Evolutionary conservation across 2,888 invertebrate species (phyloP).

Genomic region (Hyalella azteca): DNA sequence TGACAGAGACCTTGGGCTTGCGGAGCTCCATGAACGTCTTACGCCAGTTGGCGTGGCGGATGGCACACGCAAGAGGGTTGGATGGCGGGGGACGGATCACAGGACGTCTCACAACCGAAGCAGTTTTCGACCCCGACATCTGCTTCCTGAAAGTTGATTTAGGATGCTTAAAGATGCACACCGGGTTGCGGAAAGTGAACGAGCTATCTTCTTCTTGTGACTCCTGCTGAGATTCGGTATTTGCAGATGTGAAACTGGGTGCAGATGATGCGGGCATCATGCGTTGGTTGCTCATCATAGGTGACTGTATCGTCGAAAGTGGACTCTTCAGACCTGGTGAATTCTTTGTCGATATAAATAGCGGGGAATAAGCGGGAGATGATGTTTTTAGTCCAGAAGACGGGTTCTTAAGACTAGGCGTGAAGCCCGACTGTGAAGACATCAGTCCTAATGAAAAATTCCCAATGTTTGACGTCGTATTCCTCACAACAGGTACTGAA

Average conservation of each 20-base stretch:
- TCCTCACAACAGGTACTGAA: not conserved
- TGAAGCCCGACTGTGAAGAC: not conserved
- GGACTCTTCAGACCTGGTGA: constrained; percentile 7
- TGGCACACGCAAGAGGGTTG: constrained; percentile 20
- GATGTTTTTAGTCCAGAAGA: not conserved
- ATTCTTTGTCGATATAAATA: not conserved
- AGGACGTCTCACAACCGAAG: not conserved
- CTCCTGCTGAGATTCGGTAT: not conserved
- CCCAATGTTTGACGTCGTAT: not conserved
- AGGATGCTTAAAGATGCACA: constrained; percentile 19
- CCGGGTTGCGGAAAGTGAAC: constrained; percentile 4
- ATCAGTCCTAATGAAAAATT: not conserved
- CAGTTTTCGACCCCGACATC: not conserved
- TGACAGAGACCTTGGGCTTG: not conserved
- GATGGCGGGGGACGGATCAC: not conserved
- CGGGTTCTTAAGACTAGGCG: constrained; percentile 2
- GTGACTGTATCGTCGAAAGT: not conserved
- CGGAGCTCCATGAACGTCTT: constrained; percentile 12
- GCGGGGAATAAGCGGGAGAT: not conserved
- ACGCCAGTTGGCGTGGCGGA: constrained; percentile 24
- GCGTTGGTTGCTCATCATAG: not conserved
- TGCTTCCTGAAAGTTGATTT: not conserved
- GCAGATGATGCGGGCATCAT: not conserved
- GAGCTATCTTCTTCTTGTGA: not conserved
- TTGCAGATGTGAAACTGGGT: not conserved